Evolutionary conservation across 2,113 vertebrate species (phyloP).

Genomic region (Glaucidium brasilianum): DNA sequence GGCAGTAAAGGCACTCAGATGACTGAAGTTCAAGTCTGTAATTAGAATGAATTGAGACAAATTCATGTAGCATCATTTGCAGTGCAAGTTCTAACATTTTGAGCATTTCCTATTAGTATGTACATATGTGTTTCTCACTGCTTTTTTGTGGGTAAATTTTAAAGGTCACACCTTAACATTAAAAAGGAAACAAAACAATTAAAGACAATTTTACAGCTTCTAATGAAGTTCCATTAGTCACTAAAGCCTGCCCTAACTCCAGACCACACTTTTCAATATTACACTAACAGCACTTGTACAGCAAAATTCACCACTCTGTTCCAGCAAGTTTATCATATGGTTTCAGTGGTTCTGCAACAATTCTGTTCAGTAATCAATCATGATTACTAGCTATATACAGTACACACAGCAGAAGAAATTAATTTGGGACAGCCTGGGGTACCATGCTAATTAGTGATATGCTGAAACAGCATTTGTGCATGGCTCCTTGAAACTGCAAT

Average conservation of each 20-base stretch:
- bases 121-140: neutral
- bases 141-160: neutral
- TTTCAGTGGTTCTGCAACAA: slow-evolving; percentile 33
- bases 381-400: slow-evolving; percentile 54
- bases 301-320: neutral
- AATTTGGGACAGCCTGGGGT: slow-evolving; percentile 58
- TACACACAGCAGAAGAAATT: slow-evolving; percentile 70
- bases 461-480: slow-evolving; percentile 59
- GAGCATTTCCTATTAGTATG: neutral
- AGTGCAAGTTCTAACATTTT: neutral
- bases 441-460: slow-evolving; percentile 68
- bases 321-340: neutral
- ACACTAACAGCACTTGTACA: neutral
- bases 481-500: slow-evolving; percentile 34
- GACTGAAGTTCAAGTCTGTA: neutral
- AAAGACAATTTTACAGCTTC: neutral
- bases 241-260: slow-evolving; percentile 16
- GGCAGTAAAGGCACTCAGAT: neutral
- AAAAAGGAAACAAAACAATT: neutral
- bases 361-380: slow-evolving; percentile 66
- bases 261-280: neutral
- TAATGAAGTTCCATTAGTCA: neutral
- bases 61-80: neutral
- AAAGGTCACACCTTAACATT: neutral
- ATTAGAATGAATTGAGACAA: neutral